Evolutionary conservation across 2,797 vertebrate genomes (phyloP).

Genomic region (Catamblyrhynchus diadema): DNA sequence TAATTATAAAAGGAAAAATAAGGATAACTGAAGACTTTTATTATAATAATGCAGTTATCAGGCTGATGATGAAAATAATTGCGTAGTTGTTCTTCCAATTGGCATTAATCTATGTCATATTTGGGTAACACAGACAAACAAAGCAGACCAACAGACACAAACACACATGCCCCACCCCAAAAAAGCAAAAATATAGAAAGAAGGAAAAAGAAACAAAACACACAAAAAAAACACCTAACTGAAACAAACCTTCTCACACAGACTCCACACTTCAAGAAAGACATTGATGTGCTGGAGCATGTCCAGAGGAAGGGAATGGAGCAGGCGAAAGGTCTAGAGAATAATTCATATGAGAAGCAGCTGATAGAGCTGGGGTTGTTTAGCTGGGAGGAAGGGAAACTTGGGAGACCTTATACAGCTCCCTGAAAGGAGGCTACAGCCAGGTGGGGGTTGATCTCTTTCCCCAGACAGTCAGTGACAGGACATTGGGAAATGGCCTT

Average conservation of each 20-base stretch:
- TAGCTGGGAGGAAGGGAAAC: neutral
- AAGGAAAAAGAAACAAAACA: neutral
- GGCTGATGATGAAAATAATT: neutral
- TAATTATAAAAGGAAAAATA: neutral
- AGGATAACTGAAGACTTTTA: neutral
- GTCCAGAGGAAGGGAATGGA: neutral
- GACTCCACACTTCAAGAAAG: neutral
- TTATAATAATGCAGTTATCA: neutral
- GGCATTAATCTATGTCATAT: neutral
- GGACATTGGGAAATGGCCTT: neutral
- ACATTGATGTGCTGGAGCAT: neutral
- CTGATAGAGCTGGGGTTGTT: neutral
- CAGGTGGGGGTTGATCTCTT: fast-evolving
- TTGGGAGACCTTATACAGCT: neutral
- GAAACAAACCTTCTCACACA: neutral
- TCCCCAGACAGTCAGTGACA: neutral
- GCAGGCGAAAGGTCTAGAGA: neutral
- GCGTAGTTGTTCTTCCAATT: neutral
- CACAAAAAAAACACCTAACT: no score
- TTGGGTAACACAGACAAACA: neutral
- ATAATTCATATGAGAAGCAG: neutral
- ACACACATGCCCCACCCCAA: fast-evolving
- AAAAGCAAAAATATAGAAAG: fast-evolving
- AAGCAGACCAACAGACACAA: neutral
- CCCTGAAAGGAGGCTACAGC: neutral